Conservation (phyloP, 2,888 invertebrate species). For the Lepidochitona cinerea region DNA sequence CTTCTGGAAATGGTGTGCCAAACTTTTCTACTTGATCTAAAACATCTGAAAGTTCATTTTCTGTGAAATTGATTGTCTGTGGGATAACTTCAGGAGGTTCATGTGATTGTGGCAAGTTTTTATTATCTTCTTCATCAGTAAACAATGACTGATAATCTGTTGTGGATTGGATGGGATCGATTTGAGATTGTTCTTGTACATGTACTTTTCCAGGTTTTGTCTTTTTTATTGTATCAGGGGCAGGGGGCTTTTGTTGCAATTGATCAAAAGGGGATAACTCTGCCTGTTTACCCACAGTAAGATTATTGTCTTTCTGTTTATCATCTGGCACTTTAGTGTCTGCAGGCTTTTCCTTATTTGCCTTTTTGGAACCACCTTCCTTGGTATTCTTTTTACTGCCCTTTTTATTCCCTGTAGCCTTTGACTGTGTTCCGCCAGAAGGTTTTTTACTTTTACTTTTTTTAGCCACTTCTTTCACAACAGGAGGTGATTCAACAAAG, state of each 20-base stretch:
- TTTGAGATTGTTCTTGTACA: neutral
- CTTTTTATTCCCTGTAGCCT: neutral
- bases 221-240: neutral
- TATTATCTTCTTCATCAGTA: neutral
- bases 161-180: neutral
- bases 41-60: conserved; percentile 60
- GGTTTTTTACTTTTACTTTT: neutral
- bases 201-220: neutral
- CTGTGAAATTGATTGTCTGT: conserved; percentile 52
- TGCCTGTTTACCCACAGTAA: neutral
- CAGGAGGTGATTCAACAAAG: neutral
- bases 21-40: conserved; percentile 66
- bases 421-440: neutral
- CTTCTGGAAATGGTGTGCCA: conserved; percentile 30
- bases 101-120: neutral
- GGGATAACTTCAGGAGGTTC: neutral
- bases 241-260: neutral
- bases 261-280: neutral
- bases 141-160: neutral
- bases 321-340: neutral
- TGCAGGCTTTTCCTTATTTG: neutral
- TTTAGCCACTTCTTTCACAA: neutral
- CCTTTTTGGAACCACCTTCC: neutral
- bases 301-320: neutral
- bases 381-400: neutral